Evolutionary conservation across 2,888 invertebrate species (phyloP), one percentile per base, ranked within the genome.

Genomic region (Ditula angustiorana): DNA sequence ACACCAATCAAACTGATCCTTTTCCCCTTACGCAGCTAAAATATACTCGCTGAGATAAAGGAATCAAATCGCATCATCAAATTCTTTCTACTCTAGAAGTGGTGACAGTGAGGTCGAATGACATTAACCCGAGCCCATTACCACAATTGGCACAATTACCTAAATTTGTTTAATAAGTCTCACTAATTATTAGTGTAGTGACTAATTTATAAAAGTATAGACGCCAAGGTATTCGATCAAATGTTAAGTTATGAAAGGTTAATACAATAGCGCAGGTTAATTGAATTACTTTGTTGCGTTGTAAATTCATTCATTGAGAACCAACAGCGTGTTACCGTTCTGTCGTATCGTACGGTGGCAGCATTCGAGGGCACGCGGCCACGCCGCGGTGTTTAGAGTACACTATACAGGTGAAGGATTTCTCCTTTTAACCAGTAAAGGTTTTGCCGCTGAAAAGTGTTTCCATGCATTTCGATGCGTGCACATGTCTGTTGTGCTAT

Each of bases 61-160:
- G 3, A 41, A 10, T 19, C 19, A 41, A 37, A 13, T 37, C 37
- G 16, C 37, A 16, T 5, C 3, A 26, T 26, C 5, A 26, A 3
- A 26, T 5, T 26, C 3, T 5, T 26, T 26, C 26, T 26, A 26
- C 26, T 26, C 30, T 8, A 52, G 5, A 33, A n/a, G 16, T 23
- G 33, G 11, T 16, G 16, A 8, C 53, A 35, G 24, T 35, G n/a
- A n/a, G n/a, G n/a, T 44, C 52, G 44, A 50, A 58, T 52, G 50
- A 19, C 26, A 33, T 26, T 23, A 21, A 21, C 76, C 71, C 76
- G 70, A 72, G 72, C 69, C 65, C 74, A 74, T 76, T 71, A 71
- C 67, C 72, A 71, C 70, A 82, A 82, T 81, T 81, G 74, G 70
- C 73, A 68, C 74, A 78, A 80, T 80, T 77, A 74, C 72, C n/a